Base-by-base conservation (phyloP, 2,113 vertebrate species). In the Bufo bufo region DNA sequence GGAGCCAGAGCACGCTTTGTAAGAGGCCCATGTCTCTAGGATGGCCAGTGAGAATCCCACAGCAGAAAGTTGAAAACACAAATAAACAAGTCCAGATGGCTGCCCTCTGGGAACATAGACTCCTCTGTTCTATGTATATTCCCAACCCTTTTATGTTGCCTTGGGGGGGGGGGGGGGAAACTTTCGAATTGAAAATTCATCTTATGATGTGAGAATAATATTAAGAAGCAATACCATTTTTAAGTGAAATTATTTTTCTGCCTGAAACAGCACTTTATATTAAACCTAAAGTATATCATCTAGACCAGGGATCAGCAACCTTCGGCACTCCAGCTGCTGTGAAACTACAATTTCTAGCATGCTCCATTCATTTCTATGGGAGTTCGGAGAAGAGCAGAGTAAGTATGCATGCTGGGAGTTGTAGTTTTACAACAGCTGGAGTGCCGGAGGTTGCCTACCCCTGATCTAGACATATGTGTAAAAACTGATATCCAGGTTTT, bases 81-180 rank as follows among this genome's bases (percentile, higher is more conserved):
- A 93, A 94, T 94, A 94, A 95, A 93, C 94, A 93, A 92, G 91
- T 90, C 93, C 94, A 94, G 95, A 94, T 93, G 93, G 94, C 93
- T 92, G 92, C 91, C 89, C 90, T 88, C 69, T 77, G 89, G 90
- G 87, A 91, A 87, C 88, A 87, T 88, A 87, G 90, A 84, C 85
- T 82, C 89, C 90, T 90, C 84, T 0, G 86, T 90, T 90, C 87
- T 89, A 56, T 88, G 83, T 66, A 89, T 50, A 88, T 90, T 91
- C 77, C 4, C 56, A 77, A 82, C 85, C 59, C 85, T 89, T 88
- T 87, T 77, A 61, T 77, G 54, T 85, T 91, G 92, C 85, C 77
- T 75, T 52, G n/a, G 65, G n/a, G n/a, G n/a, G n/a, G n/a, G n/a
- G n/a, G n/a, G n/a, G 20, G 52, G 5, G 23, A 66, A 13, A 1